Conservation (phyloP, 2,113 vertebrate species). For the Stomatorhinus ivindoensis region DNA sequence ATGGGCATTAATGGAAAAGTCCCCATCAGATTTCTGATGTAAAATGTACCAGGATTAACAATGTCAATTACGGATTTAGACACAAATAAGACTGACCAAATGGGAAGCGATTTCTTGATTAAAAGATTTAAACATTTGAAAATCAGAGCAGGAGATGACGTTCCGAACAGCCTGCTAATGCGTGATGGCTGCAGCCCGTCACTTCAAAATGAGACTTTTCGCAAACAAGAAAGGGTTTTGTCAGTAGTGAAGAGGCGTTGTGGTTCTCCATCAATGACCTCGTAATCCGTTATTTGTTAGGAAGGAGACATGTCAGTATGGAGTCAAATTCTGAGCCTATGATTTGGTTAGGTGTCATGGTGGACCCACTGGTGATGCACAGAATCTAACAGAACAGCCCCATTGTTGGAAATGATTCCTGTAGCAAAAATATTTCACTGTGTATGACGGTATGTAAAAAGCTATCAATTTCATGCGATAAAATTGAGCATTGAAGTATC, state of each 20-base stretch:
- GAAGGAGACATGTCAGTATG: not conserved
- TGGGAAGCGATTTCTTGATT: not conserved
- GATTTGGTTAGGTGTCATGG: not conserved
- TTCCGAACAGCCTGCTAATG: not conserved
- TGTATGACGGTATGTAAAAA: slow-evolving; percentile 30
- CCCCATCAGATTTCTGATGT: slow-evolving; percentile 15
- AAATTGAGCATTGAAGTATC: slow-evolving; percentile 45
- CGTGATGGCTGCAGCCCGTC: not conserved
- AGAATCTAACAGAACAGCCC: not conserved
- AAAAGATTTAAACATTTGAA: slow-evolving; percentile 15
- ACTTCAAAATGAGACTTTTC: not conserved
- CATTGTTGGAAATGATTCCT: not conserved
- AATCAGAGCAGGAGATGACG: not conserved
- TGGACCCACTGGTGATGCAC: not conserved
- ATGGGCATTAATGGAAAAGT: slow-evolving; percentile 5
- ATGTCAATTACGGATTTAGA: slow-evolving; percentile 14
- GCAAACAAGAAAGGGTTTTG: slow-evolving; percentile 5
- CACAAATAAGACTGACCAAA: slow-evolving; percentile 6
- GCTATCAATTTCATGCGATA: slow-evolving; percentile 52
- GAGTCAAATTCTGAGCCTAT: not conserved
- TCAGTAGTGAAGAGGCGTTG: not conserved
- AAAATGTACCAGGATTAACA: not conserved
- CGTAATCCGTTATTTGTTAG: not conserved
- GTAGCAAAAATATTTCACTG: not conserved
- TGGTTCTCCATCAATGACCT: not conserved